phyloP scores from a whole-genome alignment of 2,113 vertebrate genomes.

The Hiodon tergisus region DNA sequence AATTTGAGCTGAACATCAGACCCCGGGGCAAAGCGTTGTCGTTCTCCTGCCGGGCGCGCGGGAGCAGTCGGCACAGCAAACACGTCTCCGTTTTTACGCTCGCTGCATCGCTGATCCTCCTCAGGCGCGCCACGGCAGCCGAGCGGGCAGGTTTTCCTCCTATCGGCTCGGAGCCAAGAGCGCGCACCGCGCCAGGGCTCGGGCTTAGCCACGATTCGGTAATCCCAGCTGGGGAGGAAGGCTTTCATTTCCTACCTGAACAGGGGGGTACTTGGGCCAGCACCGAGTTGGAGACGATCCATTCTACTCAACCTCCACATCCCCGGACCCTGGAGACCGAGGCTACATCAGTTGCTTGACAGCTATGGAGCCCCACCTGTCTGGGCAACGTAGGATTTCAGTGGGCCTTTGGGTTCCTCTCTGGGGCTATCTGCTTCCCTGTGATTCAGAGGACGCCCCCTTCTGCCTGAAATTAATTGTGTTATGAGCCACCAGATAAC shows the following conservation, averaged over 20 bases:
- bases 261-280: not conserved
- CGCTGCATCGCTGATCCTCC: no score
- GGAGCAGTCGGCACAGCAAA: no score
- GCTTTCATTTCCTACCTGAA: constrained; percentile 4
- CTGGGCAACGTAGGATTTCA: not conserved
- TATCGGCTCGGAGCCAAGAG: not conserved
- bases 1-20: no score
- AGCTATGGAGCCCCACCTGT: not conserved
- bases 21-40: no score
- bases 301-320: constrained; percentile 4
- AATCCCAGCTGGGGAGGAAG: not conserved
- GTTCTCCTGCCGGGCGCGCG: no score
- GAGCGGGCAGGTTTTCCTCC: no score
- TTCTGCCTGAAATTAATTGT: constrained; percentile 21
- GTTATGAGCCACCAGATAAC: constrained; percentile 20
- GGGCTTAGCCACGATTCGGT: not conserved
- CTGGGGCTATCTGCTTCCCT: constrained; percentile 10
- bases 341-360: not conserved
- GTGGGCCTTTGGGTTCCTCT: not conserved
- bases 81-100: no score
- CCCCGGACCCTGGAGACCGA: not conserved
- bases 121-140: no score
- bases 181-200: not conserved
- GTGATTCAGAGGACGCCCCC: not conserved
- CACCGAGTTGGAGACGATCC: not conserved